Percentiles rank a stretch among this genome's conserved stretches.
Evolutionary conservation across 1,140 invertebrate genomes (phyloP).

Genomic region (Drosophila orosa): DNA sequence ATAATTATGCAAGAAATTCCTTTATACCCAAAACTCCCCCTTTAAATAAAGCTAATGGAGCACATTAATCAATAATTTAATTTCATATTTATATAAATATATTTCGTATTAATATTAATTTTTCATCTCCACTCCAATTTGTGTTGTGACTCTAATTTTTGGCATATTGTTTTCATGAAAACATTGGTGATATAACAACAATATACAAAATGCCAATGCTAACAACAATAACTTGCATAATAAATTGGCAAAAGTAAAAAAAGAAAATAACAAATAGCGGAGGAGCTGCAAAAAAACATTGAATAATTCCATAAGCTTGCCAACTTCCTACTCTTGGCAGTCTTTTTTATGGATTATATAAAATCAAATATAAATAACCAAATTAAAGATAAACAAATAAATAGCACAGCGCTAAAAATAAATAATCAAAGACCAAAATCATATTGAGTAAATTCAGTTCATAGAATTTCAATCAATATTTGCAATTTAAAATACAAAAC

Average conservation of each 20-base stretch:
- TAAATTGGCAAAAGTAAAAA: slow-evolving; percentile 23
- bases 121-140: slow-evolving; percentile 13
- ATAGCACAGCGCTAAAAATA: neutral
- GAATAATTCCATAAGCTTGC: slow-evolving; percentile 37
- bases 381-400: slow-evolving; percentile 15
- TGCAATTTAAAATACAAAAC: slow-evolving; percentile 7
- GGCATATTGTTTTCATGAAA: slow-evolving; percentile 16
- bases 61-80: neutral
- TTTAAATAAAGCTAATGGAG: neutral
- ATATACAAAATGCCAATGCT: slow-evolving; percentile 11
- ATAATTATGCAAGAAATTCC: neutral
- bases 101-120: neutral
- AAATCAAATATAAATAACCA: slow-evolving; percentile 16
- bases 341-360: slow-evolving; percentile 26
- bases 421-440: slow-evolving; percentile 9
- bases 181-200: slow-evolving; percentile 24
- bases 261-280: slow-evolving; percentile 10
- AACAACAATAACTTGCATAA: slow-evolving; percentile 36
- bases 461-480: slow-evolving; percentile 2
- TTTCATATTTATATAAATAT: neutral
- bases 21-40: no score
- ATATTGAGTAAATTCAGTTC: slow-evolving; percentile 1
- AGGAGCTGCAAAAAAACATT: slow-evolving; percentile 28
- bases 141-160: neutral
- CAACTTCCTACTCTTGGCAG: slow-evolving; percentile 17